Evolutionary conservation across 2,113 vertebrate species (phyloP).

Genomic region (Tragelaphus imberbis): DNA sequence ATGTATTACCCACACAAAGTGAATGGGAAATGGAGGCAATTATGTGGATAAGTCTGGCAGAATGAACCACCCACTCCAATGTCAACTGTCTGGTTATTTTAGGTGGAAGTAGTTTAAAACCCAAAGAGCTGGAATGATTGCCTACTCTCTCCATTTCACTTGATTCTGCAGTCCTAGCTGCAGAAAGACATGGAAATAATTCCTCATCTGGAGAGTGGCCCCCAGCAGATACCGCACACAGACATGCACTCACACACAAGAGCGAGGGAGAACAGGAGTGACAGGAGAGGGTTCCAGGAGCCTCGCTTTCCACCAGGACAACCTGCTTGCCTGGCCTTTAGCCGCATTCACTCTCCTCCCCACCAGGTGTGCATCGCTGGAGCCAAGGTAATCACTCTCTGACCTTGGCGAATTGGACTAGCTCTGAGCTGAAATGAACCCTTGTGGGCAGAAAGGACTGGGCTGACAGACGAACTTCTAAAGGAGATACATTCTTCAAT

Average conservation of each 20-base stretch:
- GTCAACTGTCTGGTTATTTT: conserved; percentile 29
- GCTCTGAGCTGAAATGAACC: not conserved
- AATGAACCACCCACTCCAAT: conserved; percentile 7
- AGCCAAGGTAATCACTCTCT: not conserved
- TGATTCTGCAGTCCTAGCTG: not conserved
- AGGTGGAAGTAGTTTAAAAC: conserved; percentile 11
- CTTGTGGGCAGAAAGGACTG: not conserved
- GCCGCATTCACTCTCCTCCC: not conserved
- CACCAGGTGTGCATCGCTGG: not conserved
- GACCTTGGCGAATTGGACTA: not conserved
- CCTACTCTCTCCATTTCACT: not conserved
- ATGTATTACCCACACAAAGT: not conserved
- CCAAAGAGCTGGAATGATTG: conserved; percentile 5
- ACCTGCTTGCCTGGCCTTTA: not conserved
- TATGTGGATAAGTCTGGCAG: not conserved
- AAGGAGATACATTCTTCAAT: conserved; percentile 15
- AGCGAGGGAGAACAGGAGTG: not conserved
- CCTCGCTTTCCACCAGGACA: not conserved
- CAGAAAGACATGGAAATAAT: not conserved
- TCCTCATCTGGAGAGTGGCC: not conserved
- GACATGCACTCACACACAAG: rapidly evolving
- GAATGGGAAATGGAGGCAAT: not conserved
- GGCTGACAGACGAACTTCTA: not conserved
- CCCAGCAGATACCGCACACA: not conserved
- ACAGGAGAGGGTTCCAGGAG: not conserved